Percentiles rank a stretch among this genome's conserved stretches.
Conservation (phyloP, 1,140 invertebrate species). For the Saccostrea glomerata region DNA sequence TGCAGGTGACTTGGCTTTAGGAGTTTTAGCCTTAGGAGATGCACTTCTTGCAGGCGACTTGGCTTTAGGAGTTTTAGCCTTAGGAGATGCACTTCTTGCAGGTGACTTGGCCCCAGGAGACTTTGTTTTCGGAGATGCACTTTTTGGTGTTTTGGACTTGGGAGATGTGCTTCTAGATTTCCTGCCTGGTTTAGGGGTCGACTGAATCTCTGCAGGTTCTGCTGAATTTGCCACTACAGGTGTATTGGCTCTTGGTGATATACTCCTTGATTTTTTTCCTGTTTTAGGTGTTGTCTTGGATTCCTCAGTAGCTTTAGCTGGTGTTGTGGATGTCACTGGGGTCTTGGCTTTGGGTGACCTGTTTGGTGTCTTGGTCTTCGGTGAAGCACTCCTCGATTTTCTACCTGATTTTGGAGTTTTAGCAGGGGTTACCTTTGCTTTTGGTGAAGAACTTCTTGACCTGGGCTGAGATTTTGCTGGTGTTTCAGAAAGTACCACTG, state of each 20-base stretch:
- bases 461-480: not conserved
- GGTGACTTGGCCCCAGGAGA: conserved; percentile 27
- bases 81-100: not conserved
- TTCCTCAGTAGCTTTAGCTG: conserved; percentile 19
- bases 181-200: conserved; percentile 46
- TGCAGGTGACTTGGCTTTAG: conserved; percentile 27
- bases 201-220: not conserved
- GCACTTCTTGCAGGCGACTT: not conserved
- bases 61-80: not conserved
- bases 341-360: conserved; percentile 32
- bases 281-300: conserved; percentile 43
- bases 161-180: conserved; percentile 30
- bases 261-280: conserved; percentile 30
- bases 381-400: conserved; percentile 19
- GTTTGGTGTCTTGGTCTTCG: conserved; percentile 19
- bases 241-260: not conserved
- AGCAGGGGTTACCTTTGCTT: not conserved
- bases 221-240: not conserved
- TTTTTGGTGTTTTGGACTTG: conserved; percentile 4
- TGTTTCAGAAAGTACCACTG: not conserved
- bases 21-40: conserved; percentile 20
- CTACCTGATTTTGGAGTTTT: conserved; percentile 47
- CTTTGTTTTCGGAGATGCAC: conserved; percentile 29
- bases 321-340: not conserved
- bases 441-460: not conserved